These are phyloP conservation scores for Thaleichthys pacificus DNA, from an alignment of 2,797 vertebrate species.

Conservation along the genomic window DNA sequence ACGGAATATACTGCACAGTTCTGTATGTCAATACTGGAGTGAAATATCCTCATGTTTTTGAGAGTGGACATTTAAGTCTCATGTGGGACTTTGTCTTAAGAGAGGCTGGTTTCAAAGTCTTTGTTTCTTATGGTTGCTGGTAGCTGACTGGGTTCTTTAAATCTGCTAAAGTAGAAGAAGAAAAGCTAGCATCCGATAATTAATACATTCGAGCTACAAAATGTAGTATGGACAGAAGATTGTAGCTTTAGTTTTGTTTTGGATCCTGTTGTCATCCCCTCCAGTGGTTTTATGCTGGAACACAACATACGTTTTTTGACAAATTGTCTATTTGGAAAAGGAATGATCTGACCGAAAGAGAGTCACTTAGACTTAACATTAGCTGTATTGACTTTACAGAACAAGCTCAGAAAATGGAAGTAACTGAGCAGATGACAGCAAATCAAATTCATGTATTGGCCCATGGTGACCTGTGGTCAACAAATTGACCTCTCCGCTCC, in stretches of 20 bases:
- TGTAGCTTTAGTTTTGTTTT: conserved; percentile 1
- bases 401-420: no score
- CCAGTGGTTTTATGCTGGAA: not conserved
- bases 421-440: not conserved
- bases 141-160: no score
- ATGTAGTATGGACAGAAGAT: not conserved
- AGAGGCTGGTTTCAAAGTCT: no score
- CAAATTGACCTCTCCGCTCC: conserved; percentile 13
- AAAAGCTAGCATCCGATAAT: not conserved
- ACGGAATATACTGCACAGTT: no score
- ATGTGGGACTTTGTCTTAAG: no score
- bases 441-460: not conserved
- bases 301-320: conserved; percentile 12
- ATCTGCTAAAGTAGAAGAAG: no score
- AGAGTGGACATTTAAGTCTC: no score
- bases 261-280: not conserved
- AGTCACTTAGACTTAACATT: not conserved
- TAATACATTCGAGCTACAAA: not conserved
- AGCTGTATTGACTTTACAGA: no score
- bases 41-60: no score
- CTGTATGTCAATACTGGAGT: no score
- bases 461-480: not conserved
- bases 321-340: conserved; percentile 19
- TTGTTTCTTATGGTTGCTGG: no score
- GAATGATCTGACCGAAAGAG: not conserved